A percentile compares a stretch with the other conserved stretches of the same genome.
These are phyloP conservation scores for Oreohelix idahoensis DNA, from an alignment of 1,140 invertebrate species.

Conservation along the genomic window DNA sequence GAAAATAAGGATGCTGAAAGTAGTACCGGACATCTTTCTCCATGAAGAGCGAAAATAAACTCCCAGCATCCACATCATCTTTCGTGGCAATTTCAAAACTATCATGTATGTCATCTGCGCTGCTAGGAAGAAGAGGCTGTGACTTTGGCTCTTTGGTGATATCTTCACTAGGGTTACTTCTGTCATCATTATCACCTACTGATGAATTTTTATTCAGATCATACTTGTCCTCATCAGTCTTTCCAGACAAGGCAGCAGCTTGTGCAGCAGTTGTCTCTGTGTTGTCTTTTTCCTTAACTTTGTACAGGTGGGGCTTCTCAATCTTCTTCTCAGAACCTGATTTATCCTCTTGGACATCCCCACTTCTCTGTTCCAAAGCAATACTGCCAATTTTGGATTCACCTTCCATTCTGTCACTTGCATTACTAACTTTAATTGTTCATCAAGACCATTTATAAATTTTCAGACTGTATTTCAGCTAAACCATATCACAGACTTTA, in stretches of 20 bases:
- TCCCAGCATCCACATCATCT: conserved; percentile 59
- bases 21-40: conserved; percentile 75
- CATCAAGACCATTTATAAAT: too few species aligned
- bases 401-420: background rate
- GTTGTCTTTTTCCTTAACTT: background rate
- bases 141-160: background rate
- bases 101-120: background rate
- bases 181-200: background rate
- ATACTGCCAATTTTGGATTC: background rate
- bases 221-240: background rate
- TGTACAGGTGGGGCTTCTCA: background rate
- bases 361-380: background rate
- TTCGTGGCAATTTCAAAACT: conserved; percentile 39
- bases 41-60: conserved; percentile 72
- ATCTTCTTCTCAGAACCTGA: background rate
- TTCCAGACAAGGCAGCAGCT: background rate
- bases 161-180: background rate
- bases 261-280: background rate
- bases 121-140: background rate
- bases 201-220: background rate
- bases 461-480: too few species aligned
- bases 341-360: background rate
- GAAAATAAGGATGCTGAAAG: conserved; percentile 77
- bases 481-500: too few species aligned
- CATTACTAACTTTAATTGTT: too few species aligned